Conservation (phyloP, 2,888 invertebrate species). For the Cheilosia urbana region DNA sequence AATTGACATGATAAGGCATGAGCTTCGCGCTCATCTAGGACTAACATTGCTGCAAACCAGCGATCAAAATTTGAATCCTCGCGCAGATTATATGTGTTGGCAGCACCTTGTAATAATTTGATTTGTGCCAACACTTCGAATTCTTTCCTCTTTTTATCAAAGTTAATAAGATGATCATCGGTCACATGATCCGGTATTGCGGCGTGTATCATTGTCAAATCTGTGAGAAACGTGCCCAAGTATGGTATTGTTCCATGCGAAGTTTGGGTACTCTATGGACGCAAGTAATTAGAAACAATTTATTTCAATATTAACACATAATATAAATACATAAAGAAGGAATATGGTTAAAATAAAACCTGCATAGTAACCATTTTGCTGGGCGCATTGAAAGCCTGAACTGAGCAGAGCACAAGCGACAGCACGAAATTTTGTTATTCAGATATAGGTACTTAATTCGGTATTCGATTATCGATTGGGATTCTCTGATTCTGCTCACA, state of each 20-base stretch:
- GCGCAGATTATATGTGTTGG: slow-evolving; percentile 95
- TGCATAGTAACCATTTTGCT: too few relatives aligned
- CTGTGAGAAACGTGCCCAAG: slow-evolving; percentile 98
- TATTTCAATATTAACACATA: background rate
- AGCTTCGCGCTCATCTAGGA: slow-evolving; percentile 96
- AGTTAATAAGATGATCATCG: slow-evolving; percentile 94
- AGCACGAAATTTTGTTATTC: too few relatives aligned
- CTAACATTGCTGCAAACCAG: slow-evolving; percentile 97
- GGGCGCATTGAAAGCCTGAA: too few relatives aligned
- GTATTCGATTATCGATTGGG: too few relatives aligned
- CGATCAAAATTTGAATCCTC: slow-evolving; percentile 95
- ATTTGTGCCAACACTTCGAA: slow-evolving; percentile 99
- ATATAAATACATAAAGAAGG: background rate
- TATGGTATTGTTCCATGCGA: slow-evolving; percentile 98
- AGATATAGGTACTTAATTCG: too few relatives aligned
- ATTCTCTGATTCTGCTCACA: too few relatives aligned
- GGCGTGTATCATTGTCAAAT: slow-evolving; percentile 99
- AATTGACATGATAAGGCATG: slow-evolving; percentile 95
- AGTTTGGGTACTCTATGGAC: slow-evolving; percentile 86
- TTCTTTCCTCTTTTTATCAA: slow-evolving; percentile 98
- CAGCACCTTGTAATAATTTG: slow-evolving; percentile 96
- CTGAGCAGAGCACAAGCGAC: too few relatives aligned
- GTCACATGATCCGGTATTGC: slow-evolving; percentile 93
- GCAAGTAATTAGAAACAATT: slow-evolving; percentile 34
- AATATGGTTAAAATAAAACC: background rate